These are phyloP conservation scores for Eremobia ochroleuca DNA, from an alignment of 2,888 invertebrate species.

Conservation along the genomic window DNA sequence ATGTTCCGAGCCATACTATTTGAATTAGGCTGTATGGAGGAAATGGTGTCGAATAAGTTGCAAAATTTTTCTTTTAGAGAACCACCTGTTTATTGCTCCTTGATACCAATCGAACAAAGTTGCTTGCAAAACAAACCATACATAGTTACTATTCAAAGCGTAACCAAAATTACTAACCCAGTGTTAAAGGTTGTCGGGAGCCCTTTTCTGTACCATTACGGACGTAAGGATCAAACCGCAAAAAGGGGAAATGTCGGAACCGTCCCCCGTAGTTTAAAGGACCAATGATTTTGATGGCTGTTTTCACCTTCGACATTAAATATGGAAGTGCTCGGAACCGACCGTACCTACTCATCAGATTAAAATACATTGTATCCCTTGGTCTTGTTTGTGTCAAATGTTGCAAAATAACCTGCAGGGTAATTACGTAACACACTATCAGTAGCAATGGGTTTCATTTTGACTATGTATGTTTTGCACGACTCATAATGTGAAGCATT, in stretches of 20 bases:
- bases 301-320: slow-evolving; percentile 11
- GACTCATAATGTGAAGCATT: too few relatives aligned
- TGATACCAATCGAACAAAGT: slow-evolving; percentile 1
- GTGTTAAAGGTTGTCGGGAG: slow-evolving; percentile 11
- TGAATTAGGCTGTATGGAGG: not conserved
- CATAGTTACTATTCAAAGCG: slow-evolving; percentile 17
- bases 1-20: too few relatives aligned
- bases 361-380: not conserved
- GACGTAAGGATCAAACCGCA: slow-evolving; percentile 23
- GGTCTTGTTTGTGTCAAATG: not conserved
- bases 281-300: slow-evolving; percentile 21
- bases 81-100: not conserved
- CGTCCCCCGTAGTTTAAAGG: slow-evolving; percentile 4
- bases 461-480: too few relatives aligned
- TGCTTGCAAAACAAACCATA: slow-evolving; percentile 1
- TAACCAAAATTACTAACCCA: slow-evolving; percentile 20
- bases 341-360: slow-evolving; percentile 8
- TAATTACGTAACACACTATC: too few relatives aligned
- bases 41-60: not conserved
- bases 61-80: not conserved
- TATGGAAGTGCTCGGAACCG: not conserved
- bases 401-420: not conserved
- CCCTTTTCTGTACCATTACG: slow-evolving; percentile 17
- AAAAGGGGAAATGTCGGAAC: slow-evolving; percentile 22
- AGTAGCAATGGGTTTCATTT: too few relatives aligned